These are phyloP conservation scores for Dallia pectoralis DNA, from an alignment of 2,797 vertebrate species.

Conservation along the genomic window DNA sequence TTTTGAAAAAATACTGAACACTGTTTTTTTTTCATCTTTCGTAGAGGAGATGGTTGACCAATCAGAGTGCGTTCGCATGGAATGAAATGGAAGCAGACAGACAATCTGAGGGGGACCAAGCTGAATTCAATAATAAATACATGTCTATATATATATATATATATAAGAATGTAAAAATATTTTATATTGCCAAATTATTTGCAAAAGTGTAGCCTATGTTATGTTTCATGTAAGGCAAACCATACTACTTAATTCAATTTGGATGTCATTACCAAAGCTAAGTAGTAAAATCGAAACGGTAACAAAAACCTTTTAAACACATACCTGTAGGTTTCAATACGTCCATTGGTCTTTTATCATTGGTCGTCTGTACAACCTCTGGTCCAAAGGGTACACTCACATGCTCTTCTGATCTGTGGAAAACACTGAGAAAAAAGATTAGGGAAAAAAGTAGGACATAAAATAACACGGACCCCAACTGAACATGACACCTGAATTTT, in stretches of 20 bases:
- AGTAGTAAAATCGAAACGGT: background rate
- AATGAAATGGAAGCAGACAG: constrained; percentile 1
- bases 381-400: background rate
- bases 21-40: background rate
- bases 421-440: background rate
- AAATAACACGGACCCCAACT: background rate
- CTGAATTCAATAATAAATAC: background rate
- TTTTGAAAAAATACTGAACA: background rate
- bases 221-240: background rate
- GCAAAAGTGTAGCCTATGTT: background rate
- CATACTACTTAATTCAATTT: background rate
- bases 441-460: background rate
- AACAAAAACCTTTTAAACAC: background rate
- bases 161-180: too few relatives aligned
- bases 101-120: background rate
- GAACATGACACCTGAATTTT: background rate
- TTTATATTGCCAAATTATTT: background rate
- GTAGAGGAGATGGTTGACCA: background rate
- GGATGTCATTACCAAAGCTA: background rate
- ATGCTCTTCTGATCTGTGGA: constrained; percentile 3
- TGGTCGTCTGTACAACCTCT: background rate
- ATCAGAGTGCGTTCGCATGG: background rate
- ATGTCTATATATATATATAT: background rate
- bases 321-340: background rate
- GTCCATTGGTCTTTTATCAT: background rate